Conservation (phyloP, 1,140 invertebrate species). For the Brachionus angularis region DNA sequence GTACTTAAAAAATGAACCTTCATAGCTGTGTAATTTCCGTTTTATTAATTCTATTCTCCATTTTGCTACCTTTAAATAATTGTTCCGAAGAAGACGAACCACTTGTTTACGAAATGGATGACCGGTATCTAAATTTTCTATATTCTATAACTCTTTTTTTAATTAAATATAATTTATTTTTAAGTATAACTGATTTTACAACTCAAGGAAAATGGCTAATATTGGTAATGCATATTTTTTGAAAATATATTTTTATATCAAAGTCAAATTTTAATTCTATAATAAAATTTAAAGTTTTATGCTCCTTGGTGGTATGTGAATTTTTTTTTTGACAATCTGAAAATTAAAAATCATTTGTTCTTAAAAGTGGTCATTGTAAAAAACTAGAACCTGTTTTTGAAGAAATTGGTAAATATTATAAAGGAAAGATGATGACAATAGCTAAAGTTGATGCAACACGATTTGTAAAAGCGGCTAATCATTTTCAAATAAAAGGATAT, state of each 20-base stretch:
- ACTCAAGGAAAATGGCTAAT: conserved; percentile 42
- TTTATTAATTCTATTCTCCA: no score
- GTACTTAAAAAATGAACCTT: no score
- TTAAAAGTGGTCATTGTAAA: conserved; percentile 40
- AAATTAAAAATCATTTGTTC: background rate
- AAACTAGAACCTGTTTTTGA: conserved; percentile 43
- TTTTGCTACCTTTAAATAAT: background rate
- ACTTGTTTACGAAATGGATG: conserved; percentile 43
- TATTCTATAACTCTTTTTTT: background rate
- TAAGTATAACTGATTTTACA: conserved; percentile 32
- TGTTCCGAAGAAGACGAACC: conserved; percentile 17
- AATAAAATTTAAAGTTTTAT: conserved; percentile 15
- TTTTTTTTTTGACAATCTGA: background rate
- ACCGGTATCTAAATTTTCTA: no score
- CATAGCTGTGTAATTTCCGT: no score
- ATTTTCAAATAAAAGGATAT: conserved; percentile 44
- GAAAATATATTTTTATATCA: background rate
- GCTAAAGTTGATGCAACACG: conserved; percentile 38
- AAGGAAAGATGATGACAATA: conserved; percentile 28
- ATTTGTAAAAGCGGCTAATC: conserved; percentile 34
- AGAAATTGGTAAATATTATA: conserved; percentile 32
- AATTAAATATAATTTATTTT: background rate
- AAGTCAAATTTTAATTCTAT: background rate
- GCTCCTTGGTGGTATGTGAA: conserved; percentile 36
- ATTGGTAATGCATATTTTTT: no score